A percentile compares a stretch with the other conserved stretches of the same genome.
phyloP scores from a whole-genome alignment of 2,888 invertebrate species.

The Dryobotodes eremita region DNA sequence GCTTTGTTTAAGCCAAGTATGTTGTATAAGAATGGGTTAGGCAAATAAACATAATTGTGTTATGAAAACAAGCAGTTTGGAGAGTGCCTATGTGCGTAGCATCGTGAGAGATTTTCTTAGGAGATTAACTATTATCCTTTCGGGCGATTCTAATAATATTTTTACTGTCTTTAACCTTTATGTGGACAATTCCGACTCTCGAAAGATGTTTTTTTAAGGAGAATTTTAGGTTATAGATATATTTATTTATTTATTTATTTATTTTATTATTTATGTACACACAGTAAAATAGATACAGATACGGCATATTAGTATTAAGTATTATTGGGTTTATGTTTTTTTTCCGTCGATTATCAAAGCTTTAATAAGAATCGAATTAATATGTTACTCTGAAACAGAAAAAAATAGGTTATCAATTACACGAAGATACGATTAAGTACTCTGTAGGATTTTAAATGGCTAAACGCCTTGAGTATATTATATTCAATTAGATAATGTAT shows the following conservation, averaged over 20 bases:
- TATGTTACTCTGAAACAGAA: not conserved
- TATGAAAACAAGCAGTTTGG: constrained; percentile 44
- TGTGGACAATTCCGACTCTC: constrained; percentile 23
- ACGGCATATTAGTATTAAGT: too few relatives aligned
- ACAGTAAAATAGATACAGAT: too few relatives aligned
- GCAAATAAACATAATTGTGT: constrained; percentile 16
- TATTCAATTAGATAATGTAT: not conserved
- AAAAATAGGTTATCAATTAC: not conserved
- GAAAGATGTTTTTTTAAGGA: constrained; percentile 29
- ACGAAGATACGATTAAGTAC: not conserved
- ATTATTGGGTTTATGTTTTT: not conserved
- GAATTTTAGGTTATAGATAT: constrained; percentile 2
- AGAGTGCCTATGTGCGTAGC: constrained; percentile 29
- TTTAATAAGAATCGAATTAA: not conserved
- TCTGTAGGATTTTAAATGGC: not conserved
- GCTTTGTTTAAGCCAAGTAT: not conserved
- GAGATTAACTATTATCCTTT: constrained; percentile 44
- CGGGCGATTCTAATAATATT: constrained; percentile 60
- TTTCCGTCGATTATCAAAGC: not conserved
- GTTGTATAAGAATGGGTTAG: not conserved
- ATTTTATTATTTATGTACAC: too few relatives aligned
- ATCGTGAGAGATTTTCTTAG: constrained; percentile 31
- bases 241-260: too few relatives aligned
- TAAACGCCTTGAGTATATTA: not conserved
- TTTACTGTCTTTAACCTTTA: constrained; percentile 51